These are phyloP conservation scores for Ovibos moschatus DNA, from an alignment of 2,113 vertebrate species.

Conservation along the genomic window DNA sequence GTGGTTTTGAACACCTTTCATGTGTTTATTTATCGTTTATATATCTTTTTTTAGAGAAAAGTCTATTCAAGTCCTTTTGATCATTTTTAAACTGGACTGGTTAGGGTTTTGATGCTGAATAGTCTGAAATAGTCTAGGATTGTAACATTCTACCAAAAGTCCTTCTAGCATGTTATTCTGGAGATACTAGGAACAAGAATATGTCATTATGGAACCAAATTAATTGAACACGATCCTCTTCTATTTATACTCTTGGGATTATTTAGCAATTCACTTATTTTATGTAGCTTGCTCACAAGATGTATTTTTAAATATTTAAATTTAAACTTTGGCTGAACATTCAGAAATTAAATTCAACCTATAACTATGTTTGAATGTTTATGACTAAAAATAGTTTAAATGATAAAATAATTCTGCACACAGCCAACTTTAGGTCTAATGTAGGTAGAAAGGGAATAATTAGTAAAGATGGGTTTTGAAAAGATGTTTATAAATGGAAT, in stretches of 20 bases:
- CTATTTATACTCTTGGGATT: neutral
- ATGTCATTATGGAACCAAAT: neutral
- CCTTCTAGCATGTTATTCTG: neutral
- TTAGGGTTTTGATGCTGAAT: neutral
- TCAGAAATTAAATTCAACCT: conserved; percentile 27
- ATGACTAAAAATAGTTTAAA: conserved; percentile 15
- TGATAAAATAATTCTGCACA: neutral
- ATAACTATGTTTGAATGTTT: neutral
- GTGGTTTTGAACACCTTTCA: neutral
- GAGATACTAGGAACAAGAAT: neutral
- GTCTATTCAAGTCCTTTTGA: neutral
- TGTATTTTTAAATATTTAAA: conserved; percentile 30
- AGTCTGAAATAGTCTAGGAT: neutral
- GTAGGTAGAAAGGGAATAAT: conserved; percentile 22
- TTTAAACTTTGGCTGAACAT: neutral
- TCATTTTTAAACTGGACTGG: neutral
- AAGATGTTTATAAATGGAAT: conserved; percentile 42
- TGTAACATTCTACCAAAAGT: neutral
- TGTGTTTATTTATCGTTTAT: neutral
- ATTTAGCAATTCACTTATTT: neutral
- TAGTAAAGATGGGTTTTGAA: neutral
- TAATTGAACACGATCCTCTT: neutral
- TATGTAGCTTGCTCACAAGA: neutral
- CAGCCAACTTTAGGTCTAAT: neutral
- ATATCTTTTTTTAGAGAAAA: neutral